These are phyloP conservation scores for Alfaro cultratus DNA, from an alignment of 2,797 vertebrate genomes.

Conservation along the genomic window DNA sequence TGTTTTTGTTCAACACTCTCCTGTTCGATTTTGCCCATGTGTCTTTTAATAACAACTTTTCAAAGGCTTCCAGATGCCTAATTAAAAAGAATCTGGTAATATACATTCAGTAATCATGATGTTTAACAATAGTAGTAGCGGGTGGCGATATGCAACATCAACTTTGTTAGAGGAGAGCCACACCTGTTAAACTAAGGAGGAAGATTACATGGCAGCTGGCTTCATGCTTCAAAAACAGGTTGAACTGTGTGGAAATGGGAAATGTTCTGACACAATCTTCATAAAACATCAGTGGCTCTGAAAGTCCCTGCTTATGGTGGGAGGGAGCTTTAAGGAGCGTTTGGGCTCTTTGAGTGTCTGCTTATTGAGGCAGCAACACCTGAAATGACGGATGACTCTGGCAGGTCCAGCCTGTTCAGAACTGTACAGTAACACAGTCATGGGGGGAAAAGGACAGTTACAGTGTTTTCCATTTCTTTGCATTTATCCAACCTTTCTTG, in stretches of 20 bases:
- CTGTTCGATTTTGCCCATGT: conserved; percentile 7
- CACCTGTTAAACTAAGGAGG: conserved; percentile 7
- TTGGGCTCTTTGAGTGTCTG: neutral
- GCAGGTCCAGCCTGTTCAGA: neutral
- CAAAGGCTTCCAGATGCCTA: conserved; percentile 1
- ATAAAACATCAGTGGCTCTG: neutral
- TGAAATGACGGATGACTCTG: neutral
- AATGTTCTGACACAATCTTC: neutral
- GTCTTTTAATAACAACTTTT: conserved; percentile 15
- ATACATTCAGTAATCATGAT: conserved; percentile 8
- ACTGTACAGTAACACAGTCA: neutral
- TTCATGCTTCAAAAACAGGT: neutral
- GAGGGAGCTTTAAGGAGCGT: neutral
- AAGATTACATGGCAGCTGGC: neutral
- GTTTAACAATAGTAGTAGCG: conserved; percentile 8
- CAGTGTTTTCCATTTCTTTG: neutral
- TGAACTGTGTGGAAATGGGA: neutral
- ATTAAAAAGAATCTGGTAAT: conserved; percentile 11
- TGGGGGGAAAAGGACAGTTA: neutral
- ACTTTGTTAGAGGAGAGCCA: conserved; percentile 9
- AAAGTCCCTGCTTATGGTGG: neutral
- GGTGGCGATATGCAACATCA: conserved; percentile 1
- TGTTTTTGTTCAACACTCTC: conserved; percentile 13
- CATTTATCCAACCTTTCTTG: neutral
- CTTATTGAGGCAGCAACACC: neutral